These are phyloP conservation scores for Ptychoptera albimana DNA, from an alignment of 2,888 invertebrate genomes.

Conservation along the genomic window DNA sequence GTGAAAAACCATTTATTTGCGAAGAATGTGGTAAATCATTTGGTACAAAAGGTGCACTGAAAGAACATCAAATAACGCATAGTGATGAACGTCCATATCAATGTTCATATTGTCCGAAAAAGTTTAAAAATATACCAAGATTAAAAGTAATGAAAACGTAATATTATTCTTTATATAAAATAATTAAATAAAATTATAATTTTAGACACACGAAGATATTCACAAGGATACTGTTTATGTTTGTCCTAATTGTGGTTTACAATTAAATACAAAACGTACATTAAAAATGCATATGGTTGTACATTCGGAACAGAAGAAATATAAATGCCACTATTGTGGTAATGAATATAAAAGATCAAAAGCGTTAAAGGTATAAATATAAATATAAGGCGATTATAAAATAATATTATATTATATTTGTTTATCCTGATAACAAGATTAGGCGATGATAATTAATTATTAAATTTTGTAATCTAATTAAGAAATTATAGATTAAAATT, in stretches of 20 bases:
- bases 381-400: neutral
- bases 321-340: slow-evolving; percentile 25
- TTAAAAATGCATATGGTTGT: slow-evolving; percentile 31
- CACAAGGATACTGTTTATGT: slow-evolving; percentile 28
- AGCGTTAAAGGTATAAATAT: slow-evolving; percentile 12
- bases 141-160: slow-evolving; percentile 14
- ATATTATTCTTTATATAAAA: neutral
- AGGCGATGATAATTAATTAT: no score
- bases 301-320: slow-evolving; percentile 24
- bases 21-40: slow-evolving; percentile 33
- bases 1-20: slow-evolving; percentile 30
- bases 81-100: slow-evolving; percentile 31
- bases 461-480: no score
- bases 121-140: slow-evolving; percentile 24
- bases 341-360: slow-evolving; percentile 28
- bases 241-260: slow-evolving; percentile 28
- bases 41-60: slow-evolving; percentile 32
- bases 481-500: no score
- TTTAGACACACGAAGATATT: slow-evolving; percentile 29
- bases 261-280: slow-evolving; percentile 32
- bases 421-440: no score
- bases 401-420: no score
- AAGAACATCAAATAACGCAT: slow-evolving; percentile 33
- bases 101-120: slow-evolving; percentile 26
- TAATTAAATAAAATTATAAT: neutral